phyloP scores from a whole-genome alignment of 2,113 vertebrate genomes.

The Trematomus loennbergii region DNA sequence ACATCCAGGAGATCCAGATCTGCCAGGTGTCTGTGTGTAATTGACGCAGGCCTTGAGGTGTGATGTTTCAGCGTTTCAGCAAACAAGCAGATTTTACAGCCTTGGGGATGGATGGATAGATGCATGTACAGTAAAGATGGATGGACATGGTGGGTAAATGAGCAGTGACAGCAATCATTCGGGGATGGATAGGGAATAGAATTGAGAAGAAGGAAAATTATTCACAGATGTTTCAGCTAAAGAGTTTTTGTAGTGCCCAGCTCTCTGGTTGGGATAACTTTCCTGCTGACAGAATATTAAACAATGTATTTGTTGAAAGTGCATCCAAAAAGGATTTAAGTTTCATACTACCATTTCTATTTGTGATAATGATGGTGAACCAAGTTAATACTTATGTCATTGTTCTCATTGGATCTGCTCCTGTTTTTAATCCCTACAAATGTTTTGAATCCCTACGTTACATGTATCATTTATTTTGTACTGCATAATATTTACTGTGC shows the following conservation, averaged over 20 bases:
- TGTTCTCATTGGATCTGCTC: too few species aligned
- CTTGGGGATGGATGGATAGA: conserved; percentile 37
- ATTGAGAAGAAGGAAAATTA: conserved; percentile 3
- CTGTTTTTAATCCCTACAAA: too few species aligned
- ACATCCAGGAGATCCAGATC: conserved; percentile 51
- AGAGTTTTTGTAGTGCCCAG: not conserved
- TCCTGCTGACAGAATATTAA: not conserved
- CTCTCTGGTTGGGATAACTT: conserved; percentile 6
- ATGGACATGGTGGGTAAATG: conserved; percentile 20
- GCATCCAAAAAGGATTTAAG: not conserved
- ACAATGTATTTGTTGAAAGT: not conserved
- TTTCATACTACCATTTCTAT: too few species aligned
- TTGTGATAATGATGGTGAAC: too few species aligned
- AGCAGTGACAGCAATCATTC: conserved; percentile 47
- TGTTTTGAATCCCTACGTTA: too few species aligned
- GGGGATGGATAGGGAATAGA: conserved; percentile 45
- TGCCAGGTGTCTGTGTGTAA: conserved; percentile 54
- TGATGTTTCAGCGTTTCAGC: conserved; percentile 51
- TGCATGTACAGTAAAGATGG: not conserved
- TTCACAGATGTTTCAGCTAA: conserved; percentile 6
- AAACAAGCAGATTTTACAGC: conserved; percentile 55
- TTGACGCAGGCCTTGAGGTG: conserved; percentile 31
- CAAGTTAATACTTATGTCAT: too few species aligned
- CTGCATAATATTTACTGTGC: too few species aligned
- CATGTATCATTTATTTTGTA: too few species aligned